phyloP scores from a whole-genome alignment of 2,797 vertebrate species.

The Alectoris magna region DNA sequence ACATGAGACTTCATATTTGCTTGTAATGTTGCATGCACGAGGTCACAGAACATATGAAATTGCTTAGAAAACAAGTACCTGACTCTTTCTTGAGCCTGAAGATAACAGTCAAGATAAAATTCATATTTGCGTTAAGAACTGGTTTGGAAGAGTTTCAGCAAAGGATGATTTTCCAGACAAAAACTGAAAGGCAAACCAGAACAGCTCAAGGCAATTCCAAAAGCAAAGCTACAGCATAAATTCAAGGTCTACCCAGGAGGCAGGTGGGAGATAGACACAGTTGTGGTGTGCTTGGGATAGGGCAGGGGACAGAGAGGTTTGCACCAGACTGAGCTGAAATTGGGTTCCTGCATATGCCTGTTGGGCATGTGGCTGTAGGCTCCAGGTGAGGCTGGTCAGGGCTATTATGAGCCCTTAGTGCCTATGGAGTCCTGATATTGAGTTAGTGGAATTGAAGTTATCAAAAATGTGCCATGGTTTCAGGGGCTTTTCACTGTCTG shows the following conservation, averaged over 20 bases:
- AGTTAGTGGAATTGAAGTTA: background rate
- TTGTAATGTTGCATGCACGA: background rate
- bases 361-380: background rate
- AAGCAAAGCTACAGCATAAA: background rate
- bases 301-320: rapidly evolving
- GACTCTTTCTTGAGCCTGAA: background rate
- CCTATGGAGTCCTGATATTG: background rate
- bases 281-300: rapidly evolving
- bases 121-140: too few relatives aligned
- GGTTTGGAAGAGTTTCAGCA: background rate
- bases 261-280: rapidly evolving
- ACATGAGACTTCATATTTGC: background rate
- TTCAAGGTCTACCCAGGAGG: background rate
- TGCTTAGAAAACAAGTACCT: background rate
- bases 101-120: background rate
- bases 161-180: background rate
- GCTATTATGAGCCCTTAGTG: background rate
- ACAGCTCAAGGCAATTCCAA: background rate
- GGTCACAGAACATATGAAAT: background rate
- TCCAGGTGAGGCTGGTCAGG: background rate
- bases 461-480: background rate
- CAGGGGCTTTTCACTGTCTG: background rate
- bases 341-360: too few relatives aligned
- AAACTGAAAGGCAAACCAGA: background rate
- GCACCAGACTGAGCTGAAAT: background rate